phyloP scores from a whole-genome alignment of 2,888 invertebrate genomes.

The Glyphotaelius pellucidus region DNA sequence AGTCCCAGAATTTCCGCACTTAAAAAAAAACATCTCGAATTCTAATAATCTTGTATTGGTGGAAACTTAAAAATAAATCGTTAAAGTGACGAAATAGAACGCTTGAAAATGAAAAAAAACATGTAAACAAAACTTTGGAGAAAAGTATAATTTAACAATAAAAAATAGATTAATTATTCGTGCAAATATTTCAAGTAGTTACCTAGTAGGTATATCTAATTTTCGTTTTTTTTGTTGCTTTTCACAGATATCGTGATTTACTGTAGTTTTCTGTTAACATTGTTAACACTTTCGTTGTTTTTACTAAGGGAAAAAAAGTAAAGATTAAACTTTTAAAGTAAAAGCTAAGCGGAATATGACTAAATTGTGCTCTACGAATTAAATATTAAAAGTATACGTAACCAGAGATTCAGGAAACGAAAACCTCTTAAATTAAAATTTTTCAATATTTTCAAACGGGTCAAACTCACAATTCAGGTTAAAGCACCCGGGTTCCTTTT shows the following conservation, averaged over 20 bases:
- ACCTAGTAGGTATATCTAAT: neutral
- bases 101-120: too few species aligned
- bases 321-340: neutral
- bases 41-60: too few species aligned
- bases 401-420: neutral
- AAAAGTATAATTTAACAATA: too few species aligned
- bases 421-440: neutral
- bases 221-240: neutral
- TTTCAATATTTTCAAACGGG: neutral
- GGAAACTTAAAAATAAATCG: neutral
- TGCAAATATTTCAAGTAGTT: neutral
- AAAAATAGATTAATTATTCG: neutral
- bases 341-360: neutral
- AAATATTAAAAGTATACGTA: neutral
- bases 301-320: neutral
- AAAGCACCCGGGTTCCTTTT: neutral
- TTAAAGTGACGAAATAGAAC: too few species aligned
- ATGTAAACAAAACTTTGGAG: too few species aligned
- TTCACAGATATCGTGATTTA: neutral
- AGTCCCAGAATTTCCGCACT: too few species aligned
- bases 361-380: neutral
- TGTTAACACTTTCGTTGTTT: neutral
- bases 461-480: neutral
- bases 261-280: neutral
- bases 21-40: too few species aligned